Evolutionary conservation across 1,140 invertebrate species (phyloP).

Genomic region (Neocloeon triangulifer): DNA sequence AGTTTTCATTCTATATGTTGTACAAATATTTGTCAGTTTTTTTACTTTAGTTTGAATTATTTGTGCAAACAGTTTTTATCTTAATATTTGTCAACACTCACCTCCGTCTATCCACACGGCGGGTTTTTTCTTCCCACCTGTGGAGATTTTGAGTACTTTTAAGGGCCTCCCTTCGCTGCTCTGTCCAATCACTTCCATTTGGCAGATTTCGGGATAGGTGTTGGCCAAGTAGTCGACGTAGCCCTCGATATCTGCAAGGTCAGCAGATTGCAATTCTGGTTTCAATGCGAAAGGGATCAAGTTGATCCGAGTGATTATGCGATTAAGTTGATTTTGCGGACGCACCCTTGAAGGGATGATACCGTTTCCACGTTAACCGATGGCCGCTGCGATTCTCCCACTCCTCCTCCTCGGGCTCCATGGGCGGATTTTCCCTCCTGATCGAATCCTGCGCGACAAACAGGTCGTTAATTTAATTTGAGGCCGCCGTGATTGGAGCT

Average conservation of each 20-base stretch:
- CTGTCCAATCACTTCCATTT: slow-evolving; percentile 41
- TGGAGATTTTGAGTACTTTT: slow-evolving; percentile 21
- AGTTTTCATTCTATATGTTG: no score
- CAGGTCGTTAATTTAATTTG: not conserved
- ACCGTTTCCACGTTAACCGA: slow-evolving; percentile 6
- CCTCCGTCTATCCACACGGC: slow-evolving; percentile 36
- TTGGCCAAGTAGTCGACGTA: slow-evolving; percentile 48
- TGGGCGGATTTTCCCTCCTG: slow-evolving; percentile 4
- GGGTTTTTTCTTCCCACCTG: slow-evolving; percentile 18
- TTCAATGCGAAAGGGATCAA: not conserved
- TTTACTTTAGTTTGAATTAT: no score
- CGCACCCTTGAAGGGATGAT: slow-evolving; percentile 7
- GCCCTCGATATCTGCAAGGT: slow-evolving; percentile 38
- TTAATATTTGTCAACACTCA: no score
- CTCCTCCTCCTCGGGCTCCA: slow-evolving; percentile 4
- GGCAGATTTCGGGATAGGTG: slow-evolving; percentile 41
- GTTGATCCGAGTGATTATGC: not conserved
- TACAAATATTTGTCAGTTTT: no score
- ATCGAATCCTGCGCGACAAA: slow-evolving; percentile 5
- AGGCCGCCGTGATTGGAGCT: no score
- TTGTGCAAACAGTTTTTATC: no score
- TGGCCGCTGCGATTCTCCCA: slow-evolving; percentile 6
- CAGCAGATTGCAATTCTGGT: not conserved
- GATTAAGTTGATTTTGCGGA: not conserved
- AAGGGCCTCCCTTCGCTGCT: slow-evolving; percentile 51